Base-by-base conservation (phyloP, 2,888 invertebrate genomes). In the Pomacea canaliculata region DNA sequence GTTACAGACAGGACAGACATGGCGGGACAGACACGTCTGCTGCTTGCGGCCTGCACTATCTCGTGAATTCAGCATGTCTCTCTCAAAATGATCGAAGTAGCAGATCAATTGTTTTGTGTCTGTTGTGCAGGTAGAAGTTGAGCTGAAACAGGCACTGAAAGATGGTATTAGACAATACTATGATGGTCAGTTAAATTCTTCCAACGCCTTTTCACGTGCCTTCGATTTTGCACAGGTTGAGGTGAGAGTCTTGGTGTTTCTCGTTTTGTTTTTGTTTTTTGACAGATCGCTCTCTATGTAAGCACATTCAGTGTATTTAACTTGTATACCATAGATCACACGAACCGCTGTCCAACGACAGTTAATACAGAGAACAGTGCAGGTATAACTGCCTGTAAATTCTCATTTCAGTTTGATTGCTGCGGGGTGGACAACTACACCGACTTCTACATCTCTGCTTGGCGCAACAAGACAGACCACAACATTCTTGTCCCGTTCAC, bases 371-470 rank as follows among this genome's bases (percentile, higher is more conserved):
- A 60, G 2, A 60, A 60, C 37, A 60, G 60, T 19, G 18, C 4
- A 56, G 16, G 51, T 16, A 10, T 56, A 10, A 56, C 27, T 63
- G 19, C 1, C 12, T 51, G 37, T 70, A 13, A 16, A 19, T 19
- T 70, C 49, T n/a, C 16, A 19, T 71, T 62, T 2, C 71, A 71
- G 71, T 71, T 71, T 60, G 62, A 19, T 4, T 71, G 71, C 71
- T 71, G 71, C 48, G 71, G 71, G 1, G 71, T 71, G 48, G 37
- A 60, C 18, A 71, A 27, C 62, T 27, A 27, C n/a, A 37, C 59
- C 7, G n/a, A 71, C n/a, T 71, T 71, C 23, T 4, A 37, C 16
- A 60, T 12, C 10, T 16, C 62, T 59, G n/a, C 71, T 7, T 70
- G 70, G 70, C 27, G 12, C 70, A n/a, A 2, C 9, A 12, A 59